Conservation (phyloP, 2,888 invertebrate genomes). For the Ischnura elegans region DNA sequence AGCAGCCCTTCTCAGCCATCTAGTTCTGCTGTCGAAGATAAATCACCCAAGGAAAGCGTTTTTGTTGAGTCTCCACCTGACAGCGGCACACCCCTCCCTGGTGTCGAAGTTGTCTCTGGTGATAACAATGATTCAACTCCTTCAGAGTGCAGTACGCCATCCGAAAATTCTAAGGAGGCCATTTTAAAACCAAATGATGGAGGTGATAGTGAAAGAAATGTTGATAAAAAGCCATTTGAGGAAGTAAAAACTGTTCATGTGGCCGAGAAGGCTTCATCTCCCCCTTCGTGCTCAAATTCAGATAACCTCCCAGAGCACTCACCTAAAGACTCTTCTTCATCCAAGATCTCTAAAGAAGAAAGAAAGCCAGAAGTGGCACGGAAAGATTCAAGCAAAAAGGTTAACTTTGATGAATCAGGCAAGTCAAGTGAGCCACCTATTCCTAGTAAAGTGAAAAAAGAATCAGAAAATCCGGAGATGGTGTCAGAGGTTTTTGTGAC, state of each 20-base stretch:
- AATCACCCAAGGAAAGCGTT: not conserved
- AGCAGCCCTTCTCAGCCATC: not conserved
- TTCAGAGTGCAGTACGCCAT: not conserved
- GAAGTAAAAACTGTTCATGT: not conserved
- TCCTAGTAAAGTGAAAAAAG: not conserved
- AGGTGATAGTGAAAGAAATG: not conserved
- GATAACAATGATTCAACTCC: not conserved
- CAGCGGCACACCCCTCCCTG: not conserved
- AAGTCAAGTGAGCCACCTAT: not conserved
- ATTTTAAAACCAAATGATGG: not conserved
- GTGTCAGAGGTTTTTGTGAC: conserved; percentile 25
- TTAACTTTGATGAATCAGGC: not conserved
- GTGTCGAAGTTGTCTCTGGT: not conserved
- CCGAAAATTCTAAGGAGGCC: not conserved
- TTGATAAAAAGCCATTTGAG: not conserved
- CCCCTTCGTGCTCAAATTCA: conserved; percentile 17
- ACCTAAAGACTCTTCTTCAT: not conserved
- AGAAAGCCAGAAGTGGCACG: not conserved
- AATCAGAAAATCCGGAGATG: conserved; percentile 13
- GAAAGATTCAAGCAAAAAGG: not conserved
- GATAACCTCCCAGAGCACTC: not conserved
- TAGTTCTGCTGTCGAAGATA: not conserved
- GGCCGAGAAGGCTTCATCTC: not conserved
- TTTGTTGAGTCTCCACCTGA: not conserved
- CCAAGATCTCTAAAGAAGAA: not conserved